Percentiles rank a stretch among this genome's conserved stretches.
phyloP scores from a whole-genome alignment of 23 tunicate genomes.

The Corella eumyota region DNA sequence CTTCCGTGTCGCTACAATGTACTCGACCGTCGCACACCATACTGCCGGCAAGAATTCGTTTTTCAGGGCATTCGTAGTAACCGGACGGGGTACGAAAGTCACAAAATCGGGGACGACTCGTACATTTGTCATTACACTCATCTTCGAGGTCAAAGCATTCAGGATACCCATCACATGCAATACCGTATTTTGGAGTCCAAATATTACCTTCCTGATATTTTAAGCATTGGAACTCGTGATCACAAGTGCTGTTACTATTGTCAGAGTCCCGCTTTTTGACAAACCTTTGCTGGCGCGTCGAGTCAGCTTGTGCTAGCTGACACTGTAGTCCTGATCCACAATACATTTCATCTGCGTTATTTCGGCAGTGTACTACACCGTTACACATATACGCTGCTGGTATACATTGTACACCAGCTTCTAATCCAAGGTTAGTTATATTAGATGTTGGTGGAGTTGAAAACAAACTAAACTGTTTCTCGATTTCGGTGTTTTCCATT shows the following conservation, averaged over 20 bases:
- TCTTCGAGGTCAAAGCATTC: conserved; percentile 82
- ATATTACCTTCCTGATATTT: conserved; percentile 16
- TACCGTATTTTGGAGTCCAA: conserved; percentile 47
- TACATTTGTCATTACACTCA: conserved; percentile 43
- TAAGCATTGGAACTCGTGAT: conserved; percentile 1
- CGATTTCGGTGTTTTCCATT: neutral
- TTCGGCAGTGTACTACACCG: conserved; percentile 44
- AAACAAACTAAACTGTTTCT: too few relatives aligned
- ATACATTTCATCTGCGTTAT: conserved; percentile 51
- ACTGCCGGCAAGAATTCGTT: conserved; percentile 29
- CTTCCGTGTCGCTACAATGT: conserved; percentile 21
- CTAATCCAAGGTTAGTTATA: neutral
- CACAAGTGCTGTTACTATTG: neutral
- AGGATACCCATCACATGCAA: conserved; percentile 52
- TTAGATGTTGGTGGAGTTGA: too few relatives aligned
- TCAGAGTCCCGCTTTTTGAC: too few relatives aligned
- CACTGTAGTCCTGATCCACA: conserved; percentile 34
- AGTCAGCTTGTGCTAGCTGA: neutral
- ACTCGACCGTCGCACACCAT: conserved; percentile 42
- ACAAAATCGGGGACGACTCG: conserved; percentile 24
- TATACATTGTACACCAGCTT: conserved; percentile 42
- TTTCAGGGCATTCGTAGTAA: conserved; percentile 29
- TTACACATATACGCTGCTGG: conserved; percentile 23
- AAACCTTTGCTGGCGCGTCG: too few relatives aligned
- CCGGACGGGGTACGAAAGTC: conserved; percentile 19